Conservation (phyloP, 1,140 invertebrate species). For the Holotrichia oblita region DNA sequence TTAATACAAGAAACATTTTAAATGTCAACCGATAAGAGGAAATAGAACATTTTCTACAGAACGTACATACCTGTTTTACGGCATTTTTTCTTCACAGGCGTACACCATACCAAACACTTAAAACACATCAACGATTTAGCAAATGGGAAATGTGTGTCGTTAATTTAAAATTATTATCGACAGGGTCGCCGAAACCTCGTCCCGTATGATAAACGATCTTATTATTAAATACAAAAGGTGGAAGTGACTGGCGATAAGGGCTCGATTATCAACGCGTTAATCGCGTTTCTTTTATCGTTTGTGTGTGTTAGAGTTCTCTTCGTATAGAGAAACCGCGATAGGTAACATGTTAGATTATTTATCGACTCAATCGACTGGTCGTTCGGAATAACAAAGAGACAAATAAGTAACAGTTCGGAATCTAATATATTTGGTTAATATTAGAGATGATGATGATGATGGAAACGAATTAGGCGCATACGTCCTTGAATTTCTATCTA, state of each 20-base stretch:
- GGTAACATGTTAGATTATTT: too few relatives aligned
- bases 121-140: constrained; percentile 5
- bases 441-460: too few relatives aligned
- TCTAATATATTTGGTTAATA: too few relatives aligned
- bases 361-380: too few relatives aligned
- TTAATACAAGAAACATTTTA: too few relatives aligned
- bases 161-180: background rate
- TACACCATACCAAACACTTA: constrained; percentile 19
- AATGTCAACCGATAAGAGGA: too few relatives aligned
- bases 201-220: background rate
- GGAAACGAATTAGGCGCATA: too few relatives aligned
- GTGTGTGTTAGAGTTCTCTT: too few relatives aligned
- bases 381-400: background rate
- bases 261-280: too few relatives aligned
- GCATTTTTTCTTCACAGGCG: background rate
- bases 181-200: background rate
- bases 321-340: too few relatives aligned
- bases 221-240: background rate
- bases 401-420: background rate
- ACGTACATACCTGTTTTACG: background rate
- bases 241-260: background rate
- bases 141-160: background rate
- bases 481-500: background rate
- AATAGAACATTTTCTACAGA: background rate
- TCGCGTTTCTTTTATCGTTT: too few relatives aligned